Percentiles rank a stretch among this genome's conserved stretches.
These are phyloP conservation scores for Lycodopsis pacificus DNA, from an alignment of 2,797 vertebrate genomes.

Conservation along the genomic window DNA sequence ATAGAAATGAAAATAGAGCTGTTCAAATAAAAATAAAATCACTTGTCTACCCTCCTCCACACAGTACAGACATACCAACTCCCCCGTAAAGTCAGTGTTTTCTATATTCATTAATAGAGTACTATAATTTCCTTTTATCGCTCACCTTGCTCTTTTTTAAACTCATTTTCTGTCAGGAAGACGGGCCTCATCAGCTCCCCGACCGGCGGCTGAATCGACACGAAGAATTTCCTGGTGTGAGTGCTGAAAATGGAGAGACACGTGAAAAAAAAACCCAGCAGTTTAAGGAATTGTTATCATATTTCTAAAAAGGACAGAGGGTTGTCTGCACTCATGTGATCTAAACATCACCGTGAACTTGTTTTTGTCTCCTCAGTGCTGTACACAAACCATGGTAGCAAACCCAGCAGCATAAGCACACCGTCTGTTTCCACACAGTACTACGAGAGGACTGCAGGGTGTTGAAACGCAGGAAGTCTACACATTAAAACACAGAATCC, in stretches of 20 bases:
- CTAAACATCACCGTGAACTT: not conserved
- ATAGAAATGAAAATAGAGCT: not conserved
- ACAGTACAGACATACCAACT: not conserved
- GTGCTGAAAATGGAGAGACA: conserved; percentile 82
- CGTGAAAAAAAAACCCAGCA: not conserved
- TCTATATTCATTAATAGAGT: not conserved
- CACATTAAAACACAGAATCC: not conserved
- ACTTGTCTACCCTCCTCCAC: not conserved
- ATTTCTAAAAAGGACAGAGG: not conserved
- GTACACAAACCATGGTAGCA: not conserved
- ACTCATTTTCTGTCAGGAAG: conserved; percentile 97
- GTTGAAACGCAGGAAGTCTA: not conserved
- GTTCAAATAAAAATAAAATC: not conserved
- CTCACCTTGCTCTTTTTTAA: conserved; percentile 98
- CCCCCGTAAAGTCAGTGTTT: not conserved
- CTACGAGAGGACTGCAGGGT: not conserved
- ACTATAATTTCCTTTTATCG: fast-evolving
- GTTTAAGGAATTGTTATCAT: not conserved
- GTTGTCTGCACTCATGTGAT: not conserved
- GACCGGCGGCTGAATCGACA: conserved; percentile 95
- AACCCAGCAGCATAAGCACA: not conserved
- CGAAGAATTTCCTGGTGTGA: conserved; percentile 93
- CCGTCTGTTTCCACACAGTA: not conserved
- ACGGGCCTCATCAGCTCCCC: conserved; percentile 95
- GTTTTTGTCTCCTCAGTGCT: not conserved